Evolutionary conservation across 2,113 vertebrate species (phyloP).

Genomic region (Mesembrinibis cayennensis): DNA sequence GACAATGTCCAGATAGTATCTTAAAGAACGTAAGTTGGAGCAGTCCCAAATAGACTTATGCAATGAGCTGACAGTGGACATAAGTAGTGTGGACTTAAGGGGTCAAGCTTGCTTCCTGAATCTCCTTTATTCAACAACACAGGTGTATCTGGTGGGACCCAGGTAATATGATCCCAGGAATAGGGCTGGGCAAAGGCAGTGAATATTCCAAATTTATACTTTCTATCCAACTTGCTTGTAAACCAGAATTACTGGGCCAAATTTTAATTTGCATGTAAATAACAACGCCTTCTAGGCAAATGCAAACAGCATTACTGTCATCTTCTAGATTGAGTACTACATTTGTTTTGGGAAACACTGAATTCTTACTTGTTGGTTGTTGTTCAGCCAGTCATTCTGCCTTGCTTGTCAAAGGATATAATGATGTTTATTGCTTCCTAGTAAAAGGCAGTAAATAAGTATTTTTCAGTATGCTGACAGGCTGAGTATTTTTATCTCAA

Average conservation of each 20-base stretch:
- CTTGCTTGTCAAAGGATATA: not conserved
- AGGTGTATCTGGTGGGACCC: not conserved
- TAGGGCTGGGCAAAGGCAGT: not conserved
- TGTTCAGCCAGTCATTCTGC: not conserved
- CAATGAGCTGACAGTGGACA: not conserved
- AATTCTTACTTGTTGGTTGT: not conserved
- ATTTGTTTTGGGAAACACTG: not conserved
- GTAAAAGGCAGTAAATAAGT: not conserved
- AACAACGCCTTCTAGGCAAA: not conserved
- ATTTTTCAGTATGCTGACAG: not conserved
- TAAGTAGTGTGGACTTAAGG: not conserved
- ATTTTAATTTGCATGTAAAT: not conserved
- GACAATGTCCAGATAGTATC: not conserved
- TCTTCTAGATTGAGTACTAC: not conserved
- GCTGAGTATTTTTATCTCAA: not conserved
- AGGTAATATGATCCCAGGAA: not conserved
- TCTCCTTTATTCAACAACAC: not conserved
- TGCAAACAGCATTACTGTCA: not conserved
- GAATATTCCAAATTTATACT: not conserved
- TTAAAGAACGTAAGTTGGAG: not conserved
- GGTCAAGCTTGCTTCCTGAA: not conserved
- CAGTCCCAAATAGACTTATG: rapidly evolving
- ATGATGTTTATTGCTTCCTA: not conserved
- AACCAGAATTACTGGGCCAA: not conserved
- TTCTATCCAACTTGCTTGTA: not conserved